Base-by-base conservation (phyloP, 2,888 invertebrate genomes). In the Holacanthella duospinosa region DNA sequence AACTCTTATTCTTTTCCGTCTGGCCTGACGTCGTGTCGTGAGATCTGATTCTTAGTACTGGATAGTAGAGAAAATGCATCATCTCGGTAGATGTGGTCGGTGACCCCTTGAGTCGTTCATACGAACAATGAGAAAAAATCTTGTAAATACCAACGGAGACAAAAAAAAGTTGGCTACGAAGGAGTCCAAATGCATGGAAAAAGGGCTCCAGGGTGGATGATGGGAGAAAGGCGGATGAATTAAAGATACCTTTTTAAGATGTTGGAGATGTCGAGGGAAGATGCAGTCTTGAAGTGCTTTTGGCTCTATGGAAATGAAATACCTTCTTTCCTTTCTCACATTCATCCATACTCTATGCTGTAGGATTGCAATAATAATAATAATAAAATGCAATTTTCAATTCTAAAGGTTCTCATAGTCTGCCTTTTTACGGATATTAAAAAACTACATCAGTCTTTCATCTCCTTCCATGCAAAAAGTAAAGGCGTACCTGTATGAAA, bases 181-280 rank as follows among this genome's bases (percentile, higher is more conserved):
- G 16, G 36, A 36, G 36, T 16, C 16, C 16, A 9, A 36, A 53
- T 12, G 9, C 25, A 27, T 55, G 55, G 55, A 25, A 26, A 26
- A 24, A 55, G 29, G 55, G 55, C 55, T 26, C 27, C 55, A 26
- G 27, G 55, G 55, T 27, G 24, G 26, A 28, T 27, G 24, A 26
- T 27, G 27, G 16, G 55, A 55, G 29, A 55, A 28, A 55, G 29
- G 29, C 26, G 55, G 29, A 55, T 55, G 55, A 55, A 55, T 55
- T 55, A 21, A 21, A 48, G 48, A 48, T 48, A 4, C 48, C 48
- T 48, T 48, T 48, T 48, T 16, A 48, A 48, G 48, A 48, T 48
- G 48, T 16, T n/a, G 48, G 21, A 48, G 48, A 48, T 48, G 48
- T 48, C 16, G 36, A 36, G n/a, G 48, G 48, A 48, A 48, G 48